These are phyloP conservation scores for Macrobrachium rosenbergii DNA, from an alignment of 1,140 invertebrate genomes.

Conservation along the genomic window DNA sequence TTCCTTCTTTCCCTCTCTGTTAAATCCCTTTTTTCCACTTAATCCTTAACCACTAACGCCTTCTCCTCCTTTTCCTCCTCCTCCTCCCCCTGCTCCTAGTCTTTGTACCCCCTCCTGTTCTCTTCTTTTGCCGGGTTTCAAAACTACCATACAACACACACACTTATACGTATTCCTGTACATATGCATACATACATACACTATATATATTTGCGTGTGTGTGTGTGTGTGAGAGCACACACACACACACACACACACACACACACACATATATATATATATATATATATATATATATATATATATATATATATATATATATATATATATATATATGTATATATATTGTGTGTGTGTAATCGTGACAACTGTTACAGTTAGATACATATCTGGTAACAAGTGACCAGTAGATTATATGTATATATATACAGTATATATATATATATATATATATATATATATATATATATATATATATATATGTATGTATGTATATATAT, in stretches of 20 bases:
- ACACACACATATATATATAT: slow-evolving; percentile 8
- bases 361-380: too few relatives aligned
- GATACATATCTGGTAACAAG: too few relatives aligned
- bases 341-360: too few relatives aligned
- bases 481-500: slow-evolving; percentile 27
- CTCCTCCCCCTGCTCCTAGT: too few relatives aligned
- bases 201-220: slow-evolving; percentile 8
- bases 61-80: too few relatives aligned
- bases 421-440: neutral
- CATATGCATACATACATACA: neutral
- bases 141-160: slow-evolving; percentile 43
- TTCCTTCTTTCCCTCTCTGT: too few relatives aligned
- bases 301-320: slow-evolving; percentile 28
- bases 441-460: neutral
- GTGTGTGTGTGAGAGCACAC: too few relatives aligned
- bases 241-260: neutral
- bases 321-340: slow-evolving; percentile 22
- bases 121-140: slow-evolving; percentile 34
- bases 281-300: slow-evolving; percentile 27
- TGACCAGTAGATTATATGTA: neutral
- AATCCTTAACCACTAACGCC: too few relatives aligned
- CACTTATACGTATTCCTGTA: slow-evolving; percentile 40
- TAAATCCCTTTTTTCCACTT: too few relatives aligned
- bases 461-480: neutral
- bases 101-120: neutral